Base-by-base conservation (phyloP, 2,888 invertebrate species). In the Noctua fimbriata region DNA sequence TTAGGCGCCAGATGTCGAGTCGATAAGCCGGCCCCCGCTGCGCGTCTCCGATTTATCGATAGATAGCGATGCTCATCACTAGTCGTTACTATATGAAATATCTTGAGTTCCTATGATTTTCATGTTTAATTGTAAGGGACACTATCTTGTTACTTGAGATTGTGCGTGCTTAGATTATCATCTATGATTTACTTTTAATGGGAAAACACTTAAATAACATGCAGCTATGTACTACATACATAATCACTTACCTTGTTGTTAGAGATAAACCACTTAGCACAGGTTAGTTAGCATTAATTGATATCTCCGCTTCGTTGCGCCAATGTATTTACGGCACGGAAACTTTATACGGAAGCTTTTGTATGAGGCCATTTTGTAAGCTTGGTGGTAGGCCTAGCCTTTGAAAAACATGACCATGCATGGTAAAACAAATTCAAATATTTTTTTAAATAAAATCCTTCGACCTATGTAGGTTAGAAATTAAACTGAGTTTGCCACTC, bases 1-100 rank as follows among this genome's bases (percentile, higher is more conserved):
- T 95, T 94, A 95, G 95, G 96, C 96, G 96, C 96, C 96, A 94
- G 95, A 95, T 95, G 92, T 86, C 84, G 87, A 89, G 86, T 83
- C 90, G 95, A 94, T 94, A 94, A 91, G 88, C 6, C 85, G 87
- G 84, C 90, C 81, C 91, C 92, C 87, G 92, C 92, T 91, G 91
- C 92, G 91, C 89, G 91, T 89, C 89, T 88, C 89, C 91, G 93
- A 94, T 94, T 90, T 91, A 93, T 93, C 92, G 92, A 91, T 91
- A 92, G 92, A 93, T 92, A 92, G 82, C 83, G 85, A 85, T 76
- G 83, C 81, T 79, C 88, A 87, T 91, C 88, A 89, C 87, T 88
- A 88, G 85, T 81, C 77, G 83, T 89, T 88, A 84, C 70, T 55
- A 55, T 80, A 83, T 77, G 79, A 74, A 69, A 74, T 77, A 72